Evolutionary conservation across 2,888 invertebrate genomes (phyloP).

Genomic region (Flexamia atlantica): DNA sequence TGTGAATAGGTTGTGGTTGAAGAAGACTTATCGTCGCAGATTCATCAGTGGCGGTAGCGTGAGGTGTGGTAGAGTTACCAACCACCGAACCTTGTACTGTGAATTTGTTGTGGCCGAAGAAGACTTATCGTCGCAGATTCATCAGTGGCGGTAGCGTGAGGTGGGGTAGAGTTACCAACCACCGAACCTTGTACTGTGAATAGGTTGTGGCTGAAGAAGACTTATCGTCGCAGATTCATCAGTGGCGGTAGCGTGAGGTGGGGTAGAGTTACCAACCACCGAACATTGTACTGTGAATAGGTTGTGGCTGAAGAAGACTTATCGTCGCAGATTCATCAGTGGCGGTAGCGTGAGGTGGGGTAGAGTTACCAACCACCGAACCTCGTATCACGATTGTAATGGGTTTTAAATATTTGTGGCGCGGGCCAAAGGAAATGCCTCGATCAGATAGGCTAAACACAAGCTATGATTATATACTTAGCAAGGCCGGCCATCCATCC

Average conservation of each 20-base stretch:
- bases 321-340: constrained; percentile 26
- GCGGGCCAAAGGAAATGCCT: background rate
- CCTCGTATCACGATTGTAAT: constrained; percentile 39
- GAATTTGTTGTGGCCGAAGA: background rate
- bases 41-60: constrained; percentile 13
- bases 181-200: background rate
- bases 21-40: constrained; percentile 16
- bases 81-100: constrained; percentile 17
- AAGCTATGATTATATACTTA: constrained; percentile 55
- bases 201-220: background rate
- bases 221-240: background rate
- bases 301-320: background rate
- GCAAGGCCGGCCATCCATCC: constrained; percentile 39
- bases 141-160: constrained; percentile 14
- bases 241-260: background rate
- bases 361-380: constrained; percentile 41
- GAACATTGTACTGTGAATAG: background rate
- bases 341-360: constrained; percentile 24
- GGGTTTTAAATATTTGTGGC: constrained; percentile 52
- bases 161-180: background rate
- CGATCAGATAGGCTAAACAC: constrained; percentile 48
- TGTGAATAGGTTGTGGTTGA: background rate
- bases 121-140: background rate
- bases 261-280: background rate
- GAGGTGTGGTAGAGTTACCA: constrained; percentile 32